These are phyloP conservation scores for Pristionchus mayeri DNA, from an alignment of 2,888 invertebrate species.

Conservation along the genomic window DNA sequence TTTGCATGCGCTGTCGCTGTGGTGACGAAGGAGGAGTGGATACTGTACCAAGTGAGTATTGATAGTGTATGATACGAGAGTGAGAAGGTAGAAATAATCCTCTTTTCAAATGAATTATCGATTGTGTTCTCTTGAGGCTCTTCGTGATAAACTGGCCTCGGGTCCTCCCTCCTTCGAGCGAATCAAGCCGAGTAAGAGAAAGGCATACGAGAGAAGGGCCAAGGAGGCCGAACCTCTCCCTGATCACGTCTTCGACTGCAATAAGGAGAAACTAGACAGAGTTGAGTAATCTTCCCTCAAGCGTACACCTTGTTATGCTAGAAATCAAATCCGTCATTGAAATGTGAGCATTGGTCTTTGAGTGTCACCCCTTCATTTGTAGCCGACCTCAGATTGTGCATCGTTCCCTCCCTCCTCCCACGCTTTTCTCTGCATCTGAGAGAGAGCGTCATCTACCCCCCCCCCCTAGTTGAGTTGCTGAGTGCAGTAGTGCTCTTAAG, in stretches of 20 bases:
- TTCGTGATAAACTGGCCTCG: slow-evolving; percentile 30
- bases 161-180: slow-evolving; percentile 56
- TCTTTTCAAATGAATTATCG: no score
- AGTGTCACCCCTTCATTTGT: neutral
- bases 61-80: neutral
- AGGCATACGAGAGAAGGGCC: slow-evolving; percentile 56
- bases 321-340: neutral
- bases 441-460: neutral
- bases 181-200: slow-evolving; percentile 58
- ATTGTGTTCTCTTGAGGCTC: slow-evolving; percentile 2
- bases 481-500: slow-evolving; percentile 6
- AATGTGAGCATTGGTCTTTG: neutral
- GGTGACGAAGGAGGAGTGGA: slow-evolving; percentile 65
- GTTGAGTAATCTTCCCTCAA: neutral
- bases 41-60: slow-evolving; percentile 55
- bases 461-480: neutral
- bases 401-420: neutral
- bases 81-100: neutral
- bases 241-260: slow-evolving; percentile 40
- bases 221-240: slow-evolving; percentile 50
- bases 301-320: neutral
- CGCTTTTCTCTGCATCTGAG: neutral
- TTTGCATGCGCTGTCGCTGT: slow-evolving; percentile 64
- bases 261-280: slow-evolving; percentile 12
- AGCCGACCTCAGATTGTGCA: neutral